These are phyloP conservation scores for Nibea coibor DNA, from an alignment of 2,113 vertebrate genomes.

Conservation along the genomic window DNA sequence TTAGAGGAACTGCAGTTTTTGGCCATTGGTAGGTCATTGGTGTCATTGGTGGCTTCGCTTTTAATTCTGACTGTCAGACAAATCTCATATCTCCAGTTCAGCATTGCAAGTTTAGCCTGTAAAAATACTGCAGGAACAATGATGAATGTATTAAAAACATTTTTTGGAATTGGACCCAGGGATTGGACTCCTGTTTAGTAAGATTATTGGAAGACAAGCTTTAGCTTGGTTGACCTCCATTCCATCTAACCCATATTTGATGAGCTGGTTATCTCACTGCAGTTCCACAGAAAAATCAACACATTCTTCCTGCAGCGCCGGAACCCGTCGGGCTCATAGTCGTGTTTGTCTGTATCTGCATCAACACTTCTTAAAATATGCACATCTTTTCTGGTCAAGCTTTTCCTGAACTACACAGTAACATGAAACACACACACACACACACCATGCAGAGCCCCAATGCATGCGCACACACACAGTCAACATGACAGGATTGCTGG, in stretches of 20 bases:
- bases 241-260: neutral
- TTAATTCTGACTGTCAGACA: neutral
- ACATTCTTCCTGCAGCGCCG: neutral
- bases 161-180: neutral
- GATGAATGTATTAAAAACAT: neutral
- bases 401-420: conserved; percentile 27
- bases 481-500: conserved; percentile 59
- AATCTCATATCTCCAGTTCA: neutral
- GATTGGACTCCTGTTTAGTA: neutral
- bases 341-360: conserved; percentile 42
- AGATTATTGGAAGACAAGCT: neutral
- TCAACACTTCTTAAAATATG: conserved; percentile 34
- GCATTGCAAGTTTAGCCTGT: neutral
- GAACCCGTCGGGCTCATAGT: neutral
- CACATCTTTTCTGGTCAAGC: conserved; percentile 35
- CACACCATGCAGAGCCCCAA: neutral
- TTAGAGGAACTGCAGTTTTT: no score
- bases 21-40: no score
- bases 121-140: neutral
- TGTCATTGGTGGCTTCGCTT: no score
- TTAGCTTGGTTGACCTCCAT: neutral
- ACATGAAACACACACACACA: conserved; percentile 12
- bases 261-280: neutral
- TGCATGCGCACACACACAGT: conserved; percentile 51
- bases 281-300: neutral